Evolutionary conservation across 2,888 invertebrate genomes (phyloP).

Genomic region (Drosophila kokeensis): DNA sequence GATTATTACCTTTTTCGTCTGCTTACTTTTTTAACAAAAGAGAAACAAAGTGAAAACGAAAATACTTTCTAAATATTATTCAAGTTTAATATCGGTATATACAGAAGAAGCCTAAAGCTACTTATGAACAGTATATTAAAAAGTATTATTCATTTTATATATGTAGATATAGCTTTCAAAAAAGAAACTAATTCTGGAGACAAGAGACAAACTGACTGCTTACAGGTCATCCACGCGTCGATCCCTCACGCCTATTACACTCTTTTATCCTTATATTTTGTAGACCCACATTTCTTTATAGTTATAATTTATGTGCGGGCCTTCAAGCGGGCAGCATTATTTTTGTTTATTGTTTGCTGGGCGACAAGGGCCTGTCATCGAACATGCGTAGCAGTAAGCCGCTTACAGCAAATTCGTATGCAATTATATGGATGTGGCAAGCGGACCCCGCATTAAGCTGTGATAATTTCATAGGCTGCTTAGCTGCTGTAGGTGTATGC

Average conservation of each 20-base stretch:
- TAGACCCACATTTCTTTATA: constrained; percentile 50
- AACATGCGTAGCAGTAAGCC: constrained; percentile 25
- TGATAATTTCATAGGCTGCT: constrained; percentile 48
- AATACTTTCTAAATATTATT: background rate
- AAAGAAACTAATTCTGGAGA: too few species aligned
- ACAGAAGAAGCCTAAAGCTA: background rate
- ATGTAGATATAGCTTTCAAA: too few species aligned
- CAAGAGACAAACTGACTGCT: too few species aligned
- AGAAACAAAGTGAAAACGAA: background rate
- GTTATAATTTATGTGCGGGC: constrained; percentile 73
- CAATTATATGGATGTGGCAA: constrained; percentile 57
- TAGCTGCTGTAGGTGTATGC: constrained; percentile 30
- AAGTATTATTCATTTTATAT: too few species aligned
- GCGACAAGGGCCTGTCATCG: constrained; percentile 67
- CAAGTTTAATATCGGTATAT: background rate
- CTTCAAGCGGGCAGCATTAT: constrained; percentile 57
- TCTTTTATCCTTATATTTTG: constrained; percentile 21
- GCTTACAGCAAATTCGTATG: constrained; percentile 36
- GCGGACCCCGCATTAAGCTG: constrained; percentile 15
- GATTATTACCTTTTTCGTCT: background rate
- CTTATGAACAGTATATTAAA: background rate
- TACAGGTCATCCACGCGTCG: background rate
- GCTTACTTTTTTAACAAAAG: background rate
- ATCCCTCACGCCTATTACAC: rapidly evolving
- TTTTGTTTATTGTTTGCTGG: constrained; percentile 60